These are phyloP conservation scores for Philhelius pedissequus DNA, from an alignment of 2,888 invertebrate species.

Conservation along the genomic window DNA sequence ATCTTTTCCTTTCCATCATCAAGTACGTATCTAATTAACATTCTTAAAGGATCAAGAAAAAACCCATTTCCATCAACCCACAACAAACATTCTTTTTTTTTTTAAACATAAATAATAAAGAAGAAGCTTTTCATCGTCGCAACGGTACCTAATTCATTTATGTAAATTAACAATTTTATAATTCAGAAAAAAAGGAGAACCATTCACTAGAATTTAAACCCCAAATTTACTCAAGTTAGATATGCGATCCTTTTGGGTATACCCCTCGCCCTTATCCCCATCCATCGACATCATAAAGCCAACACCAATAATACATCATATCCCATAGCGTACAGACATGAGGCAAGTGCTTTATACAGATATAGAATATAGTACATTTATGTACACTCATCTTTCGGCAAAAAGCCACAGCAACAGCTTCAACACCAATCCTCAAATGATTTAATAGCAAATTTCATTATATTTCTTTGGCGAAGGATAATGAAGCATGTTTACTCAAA, in stretches of 20 bases:
- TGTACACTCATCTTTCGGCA: slow-evolving; percentile 63
- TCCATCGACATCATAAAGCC: neutral
- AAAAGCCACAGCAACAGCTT: slow-evolving; percentile 64
- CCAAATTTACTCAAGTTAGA: slow-evolving; percentile 7
- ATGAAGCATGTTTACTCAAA: slow-evolving; percentile 69
- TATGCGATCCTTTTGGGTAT: slow-evolving; percentile 1
- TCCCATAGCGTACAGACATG: slow-evolving; percentile 23
- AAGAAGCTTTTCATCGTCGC: neutral
- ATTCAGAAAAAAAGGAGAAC: slow-evolving; percentile 14
- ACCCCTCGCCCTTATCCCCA: neutral
- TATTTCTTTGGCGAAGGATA: slow-evolving; percentile 69
- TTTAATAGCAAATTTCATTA: slow-evolving; percentile 68
- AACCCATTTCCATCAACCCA: neutral
- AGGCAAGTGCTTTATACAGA: neutral
- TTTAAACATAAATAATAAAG: neutral
- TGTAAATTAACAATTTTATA: slow-evolving; percentile 48
- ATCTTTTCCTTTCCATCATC: neutral
- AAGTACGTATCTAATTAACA: slow-evolving; percentile 14
- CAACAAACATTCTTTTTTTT: too few relatives aligned
- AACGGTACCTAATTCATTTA: slow-evolving; percentile 41
- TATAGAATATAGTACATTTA: too few relatives aligned
- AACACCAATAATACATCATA: slow-evolving; percentile 63
- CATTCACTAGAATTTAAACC: neutral
- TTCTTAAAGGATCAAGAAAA: slow-evolving; percentile 6
- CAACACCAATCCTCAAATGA: slow-evolving; percentile 62